Percentiles rank a stretch among this genome's conserved stretches.
These are phyloP conservation scores for Hemitrygon akajei DNA, from an alignment of 2,797 vertebrate species.

Conservation along the genomic window DNA sequence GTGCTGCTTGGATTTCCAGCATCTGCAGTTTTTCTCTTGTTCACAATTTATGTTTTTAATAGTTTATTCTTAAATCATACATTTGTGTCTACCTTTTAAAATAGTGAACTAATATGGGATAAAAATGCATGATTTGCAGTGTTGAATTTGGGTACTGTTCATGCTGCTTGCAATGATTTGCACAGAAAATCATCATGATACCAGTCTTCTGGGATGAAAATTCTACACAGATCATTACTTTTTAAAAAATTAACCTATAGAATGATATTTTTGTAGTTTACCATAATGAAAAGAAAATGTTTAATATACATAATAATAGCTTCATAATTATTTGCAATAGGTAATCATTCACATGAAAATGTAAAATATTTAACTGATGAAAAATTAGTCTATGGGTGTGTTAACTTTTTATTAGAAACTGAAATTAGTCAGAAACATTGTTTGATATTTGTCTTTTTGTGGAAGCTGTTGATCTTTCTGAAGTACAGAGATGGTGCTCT, in stretches of 20 bases:
- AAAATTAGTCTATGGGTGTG: neutral
- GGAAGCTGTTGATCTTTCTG: neutral
- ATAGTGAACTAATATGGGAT: neutral
- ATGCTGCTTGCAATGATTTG: neutral
- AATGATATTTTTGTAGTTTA: neutral
- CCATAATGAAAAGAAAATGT: neutral
- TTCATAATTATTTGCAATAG: neutral
- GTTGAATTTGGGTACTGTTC: neutral
- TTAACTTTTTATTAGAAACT: conserved; percentile 28
- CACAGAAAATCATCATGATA: neutral
- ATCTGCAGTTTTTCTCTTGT: too few relatives aligned
- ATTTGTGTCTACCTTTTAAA: neutral
- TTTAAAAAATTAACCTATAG: neutral
- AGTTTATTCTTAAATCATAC: neutral
- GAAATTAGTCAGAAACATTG: neutral
- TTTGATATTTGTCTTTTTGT: neutral
- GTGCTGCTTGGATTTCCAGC: too few relatives aligned
- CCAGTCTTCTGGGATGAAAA: neutral
- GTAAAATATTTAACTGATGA: neutral
- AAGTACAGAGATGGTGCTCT: neutral
- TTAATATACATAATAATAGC: neutral
- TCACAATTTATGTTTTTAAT: neutral
- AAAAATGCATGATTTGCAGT: neutral
- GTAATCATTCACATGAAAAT: neutral
- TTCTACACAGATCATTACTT: neutral